Percentiles rank a stretch among this genome's conserved stretches.
These are phyloP conservation scores for Leptinotarsa tumamoca DNA, from an alignment of 2,888 invertebrate genomes.

Conservation along the genomic window DNA sequence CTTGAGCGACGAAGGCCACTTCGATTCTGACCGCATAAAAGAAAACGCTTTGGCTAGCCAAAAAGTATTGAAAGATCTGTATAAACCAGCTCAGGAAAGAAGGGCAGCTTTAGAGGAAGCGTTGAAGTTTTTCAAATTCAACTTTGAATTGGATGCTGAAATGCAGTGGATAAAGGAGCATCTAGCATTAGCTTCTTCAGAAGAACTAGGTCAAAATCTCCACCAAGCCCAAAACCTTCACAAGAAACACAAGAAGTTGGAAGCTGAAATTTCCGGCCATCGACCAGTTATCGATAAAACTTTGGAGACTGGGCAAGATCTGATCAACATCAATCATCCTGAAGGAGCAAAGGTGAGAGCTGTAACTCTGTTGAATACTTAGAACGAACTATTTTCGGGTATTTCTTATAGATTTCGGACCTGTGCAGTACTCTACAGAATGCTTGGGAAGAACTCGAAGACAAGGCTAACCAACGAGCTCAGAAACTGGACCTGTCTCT, in stretches of 20 bases:
- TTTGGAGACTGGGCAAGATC: conserved; percentile 79
- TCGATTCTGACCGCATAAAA: conserved; percentile 89
- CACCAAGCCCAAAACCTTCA: conserved; percentile 91
- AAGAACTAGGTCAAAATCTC: conserved; percentile 83
- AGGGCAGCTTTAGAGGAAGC: conserved; percentile 86
- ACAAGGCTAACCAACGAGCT: conserved; percentile 78
- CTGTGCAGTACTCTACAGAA: conserved; percentile 79
- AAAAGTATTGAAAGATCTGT: conserved; percentile 76
- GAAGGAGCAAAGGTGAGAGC: conserved; percentile 78
- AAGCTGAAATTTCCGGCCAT: conserved; percentile 89
- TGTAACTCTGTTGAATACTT: not conserved
- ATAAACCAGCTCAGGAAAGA: conserved; percentile 78
- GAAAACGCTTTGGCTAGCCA: conserved; percentile 82
- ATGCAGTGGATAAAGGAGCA: conserved; percentile 96
- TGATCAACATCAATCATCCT: conserved; percentile 84
- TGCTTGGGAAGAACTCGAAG: conserved; percentile 81
- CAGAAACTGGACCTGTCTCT: conserved; percentile 86
- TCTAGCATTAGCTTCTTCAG: conserved; percentile 81
- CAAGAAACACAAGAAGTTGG: conserved; percentile 95
- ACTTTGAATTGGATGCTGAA: conserved; percentile 92
- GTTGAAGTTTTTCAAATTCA: conserved; percentile 89
- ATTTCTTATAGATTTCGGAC: conserved; percentile 73
- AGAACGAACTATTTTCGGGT: not conserved
- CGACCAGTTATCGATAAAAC: conserved; percentile 87
- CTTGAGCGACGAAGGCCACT: conserved; percentile 94